A percentile compares a stretch with the other conserved stretches of the same genome.
Evolutionary conservation across 2,113 vertebrate genomes (phyloP).

Genomic region (Hypomesus transpacificus): DNA sequence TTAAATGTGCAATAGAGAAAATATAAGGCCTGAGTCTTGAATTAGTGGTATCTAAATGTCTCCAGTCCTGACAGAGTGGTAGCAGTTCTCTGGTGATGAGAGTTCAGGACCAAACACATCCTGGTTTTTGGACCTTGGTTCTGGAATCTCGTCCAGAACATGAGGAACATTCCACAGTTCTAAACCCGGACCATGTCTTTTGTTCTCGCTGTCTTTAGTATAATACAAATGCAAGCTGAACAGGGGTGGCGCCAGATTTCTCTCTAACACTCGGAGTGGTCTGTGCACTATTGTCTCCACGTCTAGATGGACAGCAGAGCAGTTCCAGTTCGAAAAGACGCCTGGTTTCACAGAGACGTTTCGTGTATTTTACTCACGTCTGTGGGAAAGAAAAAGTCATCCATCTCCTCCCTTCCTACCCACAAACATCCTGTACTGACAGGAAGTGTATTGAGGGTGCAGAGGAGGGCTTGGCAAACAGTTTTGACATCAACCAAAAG

Average conservation of each 20-base stretch:
- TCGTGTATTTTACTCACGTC: constrained; percentile 26
- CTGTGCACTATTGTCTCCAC: constrained; percentile 54
- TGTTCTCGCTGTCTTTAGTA: constrained; percentile 47
- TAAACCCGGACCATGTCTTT: constrained; percentile 31
- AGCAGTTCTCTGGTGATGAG: constrained; percentile 76
- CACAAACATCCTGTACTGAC: constrained; percentile 52
- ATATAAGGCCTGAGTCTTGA: constrained; percentile 99
- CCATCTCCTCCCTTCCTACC: constrained; percentile 31
- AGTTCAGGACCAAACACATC: constrained; percentile 79
- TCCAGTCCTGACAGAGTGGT: constrained; percentile 85
- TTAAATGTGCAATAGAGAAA: constrained; percentile 99
- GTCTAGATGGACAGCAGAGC: constrained; percentile 48
- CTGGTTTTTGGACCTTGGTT: constrained; percentile 63
- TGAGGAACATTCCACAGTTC: constrained; percentile 75
- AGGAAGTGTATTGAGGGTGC: constrained; percentile 49
- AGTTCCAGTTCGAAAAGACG: constrained; percentile 82
- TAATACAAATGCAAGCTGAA: constrained; percentile 50
- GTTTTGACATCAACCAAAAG: constrained; percentile 43
- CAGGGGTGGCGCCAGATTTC: constrained; percentile 62
- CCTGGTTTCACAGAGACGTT: constrained; percentile 76
- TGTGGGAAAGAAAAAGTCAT: constrained; percentile 56
- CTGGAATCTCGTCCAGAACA: constrained; percentile 71
- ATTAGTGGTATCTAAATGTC: constrained; percentile 90
- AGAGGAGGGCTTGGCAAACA: constrained; percentile 41
- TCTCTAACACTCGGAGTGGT: constrained; percentile 70